Evolutionary conservation across 2,888 invertebrate genomes (phyloP).

Genomic region (Prosapia bicincta): DNA sequence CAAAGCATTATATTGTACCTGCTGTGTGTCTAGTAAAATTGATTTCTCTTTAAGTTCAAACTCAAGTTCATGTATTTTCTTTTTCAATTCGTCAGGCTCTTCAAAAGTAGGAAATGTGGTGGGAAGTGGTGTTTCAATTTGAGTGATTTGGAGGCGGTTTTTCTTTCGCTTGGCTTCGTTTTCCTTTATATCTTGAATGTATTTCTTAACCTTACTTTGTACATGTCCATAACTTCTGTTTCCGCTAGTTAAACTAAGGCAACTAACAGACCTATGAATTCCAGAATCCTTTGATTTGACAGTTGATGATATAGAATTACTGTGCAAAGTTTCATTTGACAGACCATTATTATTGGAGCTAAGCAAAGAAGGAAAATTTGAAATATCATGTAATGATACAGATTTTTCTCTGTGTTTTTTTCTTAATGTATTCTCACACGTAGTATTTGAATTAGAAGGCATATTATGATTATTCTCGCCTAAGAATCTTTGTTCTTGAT

Average conservation of each 20-base stretch:
- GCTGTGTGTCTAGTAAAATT: conserved; percentile 29
- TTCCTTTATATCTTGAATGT: conserved; percentile 39
- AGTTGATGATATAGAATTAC: conserved; percentile 31
- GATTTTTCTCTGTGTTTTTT: background rate
- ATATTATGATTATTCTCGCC: background rate
- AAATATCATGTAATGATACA: conserved; percentile 37
- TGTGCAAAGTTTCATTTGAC: conserved; percentile 26
- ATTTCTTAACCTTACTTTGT: conserved; percentile 41
- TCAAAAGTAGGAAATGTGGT: background rate
- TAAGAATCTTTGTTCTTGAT: too few relatives aligned
- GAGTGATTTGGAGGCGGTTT: background rate
- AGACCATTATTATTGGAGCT: conserved; percentile 16
- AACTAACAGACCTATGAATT: conserved; percentile 39
- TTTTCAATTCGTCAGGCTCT: conserved; percentile 10
- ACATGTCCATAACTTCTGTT: conserved; percentile 40
- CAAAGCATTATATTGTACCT: conserved; percentile 33
- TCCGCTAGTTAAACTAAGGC: conserved; percentile 35
- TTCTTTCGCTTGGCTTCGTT: conserved; percentile 24
- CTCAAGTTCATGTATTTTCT: conserved; percentile 25
- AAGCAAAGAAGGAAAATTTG: conserved; percentile 29
- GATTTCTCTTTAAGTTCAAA: conserved; percentile 34
- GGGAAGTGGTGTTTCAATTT: background rate
- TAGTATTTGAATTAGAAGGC: background rate
- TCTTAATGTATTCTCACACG: background rate
- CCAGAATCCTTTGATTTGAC: conserved; percentile 39